phyloP scores from a whole-genome alignment of 2,113 vertebrate genomes.

The Garra rufa region DNA sequence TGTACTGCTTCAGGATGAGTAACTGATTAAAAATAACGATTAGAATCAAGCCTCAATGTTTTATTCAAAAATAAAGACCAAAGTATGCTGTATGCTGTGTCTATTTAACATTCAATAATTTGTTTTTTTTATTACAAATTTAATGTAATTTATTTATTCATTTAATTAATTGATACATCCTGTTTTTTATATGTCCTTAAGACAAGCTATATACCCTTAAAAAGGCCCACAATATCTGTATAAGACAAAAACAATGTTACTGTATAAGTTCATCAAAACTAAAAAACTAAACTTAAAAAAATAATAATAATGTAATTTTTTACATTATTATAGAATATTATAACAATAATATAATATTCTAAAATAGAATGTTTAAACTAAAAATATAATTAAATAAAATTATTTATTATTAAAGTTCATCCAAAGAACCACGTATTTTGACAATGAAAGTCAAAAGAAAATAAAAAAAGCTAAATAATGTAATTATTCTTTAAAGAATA shows the following conservation, averaged over 20 bases:
- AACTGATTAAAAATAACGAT: constrained; percentile 1
- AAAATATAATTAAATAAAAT: too few species aligned
- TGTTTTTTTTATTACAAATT: too few species aligned
- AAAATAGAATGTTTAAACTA: neutral
- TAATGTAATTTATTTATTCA: too few species aligned
- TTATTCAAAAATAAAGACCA: neutral
- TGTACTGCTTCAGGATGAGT: neutral
- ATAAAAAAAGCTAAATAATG: too few species aligned
- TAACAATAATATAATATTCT: neutral
- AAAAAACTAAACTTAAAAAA: neutral
- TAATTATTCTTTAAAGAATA: too few species aligned
- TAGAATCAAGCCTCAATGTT: neutral
- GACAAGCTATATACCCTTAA: neutral
- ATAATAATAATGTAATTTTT: neutral
- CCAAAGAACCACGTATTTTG: too few species aligned
- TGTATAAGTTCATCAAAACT: neutral
- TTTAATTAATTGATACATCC: too few species aligned
- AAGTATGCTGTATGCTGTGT: neutral
- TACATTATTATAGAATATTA: neutral
- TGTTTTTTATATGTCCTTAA: neutral
- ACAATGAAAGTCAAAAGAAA: too few species aligned
- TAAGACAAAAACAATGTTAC: too few species aligned
- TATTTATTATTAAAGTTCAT: too few species aligned
- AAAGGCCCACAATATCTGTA: neutral
- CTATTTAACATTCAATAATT: neutral